Evolutionary conservation across 2,113 vertebrate species (phyloP).

Genomic region (Ovibos moschatus): DNA sequence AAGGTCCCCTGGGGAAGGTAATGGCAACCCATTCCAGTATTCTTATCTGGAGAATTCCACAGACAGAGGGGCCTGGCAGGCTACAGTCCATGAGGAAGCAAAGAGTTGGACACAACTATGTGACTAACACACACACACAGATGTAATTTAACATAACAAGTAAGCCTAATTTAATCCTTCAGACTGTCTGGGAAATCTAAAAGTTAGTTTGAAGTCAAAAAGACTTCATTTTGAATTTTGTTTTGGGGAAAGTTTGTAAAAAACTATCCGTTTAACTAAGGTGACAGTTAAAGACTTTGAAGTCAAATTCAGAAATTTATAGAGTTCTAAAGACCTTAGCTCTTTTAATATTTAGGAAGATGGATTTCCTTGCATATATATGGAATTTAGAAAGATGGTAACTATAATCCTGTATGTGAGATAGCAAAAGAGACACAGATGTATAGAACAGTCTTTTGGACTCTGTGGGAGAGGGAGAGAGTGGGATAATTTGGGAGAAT

Average conservation of each 20-base stretch:
- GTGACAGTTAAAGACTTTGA: neutral
- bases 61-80: neutral
- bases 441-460: no score
- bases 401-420: no score
- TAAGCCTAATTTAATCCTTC: neutral
- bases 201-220: neutral
- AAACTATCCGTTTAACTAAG: neutral
- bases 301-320: neutral
- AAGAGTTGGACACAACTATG: neutral
- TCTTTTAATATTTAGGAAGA: neutral
- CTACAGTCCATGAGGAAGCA: neutral
- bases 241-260: neutral
- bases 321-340: neutral
- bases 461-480: no score
- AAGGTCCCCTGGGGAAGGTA: neutral
- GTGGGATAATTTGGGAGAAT: no score
- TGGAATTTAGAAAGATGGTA: no score
- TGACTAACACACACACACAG: neutral
- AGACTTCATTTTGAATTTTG: neutral
- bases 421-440: no score
- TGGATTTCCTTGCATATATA: neutral
- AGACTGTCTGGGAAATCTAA: neutral
- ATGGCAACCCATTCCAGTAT: neutral
- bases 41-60: neutral
- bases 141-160: neutral